Evolutionary conservation across 2,888 invertebrate genomes (phyloP).

Genomic region (Mylabris sibirica): DNA sequence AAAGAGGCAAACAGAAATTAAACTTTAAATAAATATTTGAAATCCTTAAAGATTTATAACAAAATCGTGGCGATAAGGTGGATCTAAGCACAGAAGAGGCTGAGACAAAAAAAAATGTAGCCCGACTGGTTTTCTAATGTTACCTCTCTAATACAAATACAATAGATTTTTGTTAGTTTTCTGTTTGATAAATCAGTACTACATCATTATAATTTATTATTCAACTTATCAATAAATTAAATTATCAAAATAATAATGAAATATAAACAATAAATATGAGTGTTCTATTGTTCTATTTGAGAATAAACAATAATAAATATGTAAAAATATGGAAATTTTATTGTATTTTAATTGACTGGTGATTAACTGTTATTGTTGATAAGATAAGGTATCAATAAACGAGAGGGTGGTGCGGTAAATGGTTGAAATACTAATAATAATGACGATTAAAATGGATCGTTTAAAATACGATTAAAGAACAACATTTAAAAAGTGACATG

Average conservation of each 20-base stretch:
- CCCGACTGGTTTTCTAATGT: slow-evolving; percentile 2
- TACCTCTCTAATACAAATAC: slow-evolving; percentile 2
- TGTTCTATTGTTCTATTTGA: not conserved
- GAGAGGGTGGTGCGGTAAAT: not conserved
- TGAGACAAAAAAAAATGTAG: not conserved
- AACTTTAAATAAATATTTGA: not conserved
- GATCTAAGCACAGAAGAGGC: not conserved
- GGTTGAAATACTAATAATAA: slow-evolving; percentile 1
- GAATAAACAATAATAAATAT: not conserved
- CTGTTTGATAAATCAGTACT: not conserved
- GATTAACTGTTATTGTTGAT: slow-evolving; percentile 26
- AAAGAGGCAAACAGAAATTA: not conserved
- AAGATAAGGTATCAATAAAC: slow-evolving; percentile 30
- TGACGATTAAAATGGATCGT: slow-evolving; percentile 44
- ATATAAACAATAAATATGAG: not conserved
- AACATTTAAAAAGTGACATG: slow-evolving; percentile 54
- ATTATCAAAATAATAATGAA: not conserved
- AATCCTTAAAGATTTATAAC: not conserved
- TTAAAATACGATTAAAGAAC: slow-evolving; percentile 59
- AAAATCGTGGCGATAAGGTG: not conserved
- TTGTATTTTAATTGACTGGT: slow-evolving; percentile 29
- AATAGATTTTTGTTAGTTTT: slow-evolving; percentile 9
- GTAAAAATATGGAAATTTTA: slow-evolving; percentile 25
- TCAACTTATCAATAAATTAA: not conserved
- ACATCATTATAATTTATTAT: not conserved